Evolutionary conservation across 2,888 invertebrate species (phyloP), one percentile per base, ranked within the genome.

Genomic region (Agapostemon virescens): DNA sequence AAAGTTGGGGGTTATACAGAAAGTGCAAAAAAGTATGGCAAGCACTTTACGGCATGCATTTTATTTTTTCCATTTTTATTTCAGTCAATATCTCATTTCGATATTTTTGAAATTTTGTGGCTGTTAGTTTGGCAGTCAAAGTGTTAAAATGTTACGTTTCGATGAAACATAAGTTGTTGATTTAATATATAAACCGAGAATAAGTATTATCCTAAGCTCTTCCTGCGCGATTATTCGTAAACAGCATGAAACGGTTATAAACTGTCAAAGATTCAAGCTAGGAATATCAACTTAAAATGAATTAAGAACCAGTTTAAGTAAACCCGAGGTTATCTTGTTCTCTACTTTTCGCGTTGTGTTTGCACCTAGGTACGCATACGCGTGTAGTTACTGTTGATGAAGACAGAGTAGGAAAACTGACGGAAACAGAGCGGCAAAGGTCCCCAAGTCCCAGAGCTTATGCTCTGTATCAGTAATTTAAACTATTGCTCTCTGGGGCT

Each of bases 401-500:
- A 63, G 61, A 63, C 33, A 36, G 33, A 63, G 36, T 63, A 36
- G 33, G 61, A 63, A 33, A 36, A 63, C 61, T 63, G 33, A 63
- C 20, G 33, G 36, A 33, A 63, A 63, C 33, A 36, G 33, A 33
- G n/a, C 20, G 20, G 20, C 20, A n/a, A n/a, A n/a, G 33, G 36
- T 68, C 68, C 68, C 68, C 30, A 33, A 68, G 49, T 49, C 68
- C 30, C 45, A 20, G 20, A 33, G 33, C 33, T 63, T 63, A 63
- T 36, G 61, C 33, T 63, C 33, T 11, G 30, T 36, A 5, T 33
- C 61, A 36, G 33, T 63, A 63, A 63, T 63, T 63, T 63, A 63
- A 63, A 63, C 61, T 33, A 63, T 63, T 63, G 61, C 61, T 63
- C 61, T 63, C 61, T 20, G 33, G 61, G 36, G 61, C 13, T 63